These are phyloP conservation scores for Arbacia lixula DNA, from an alignment of 53 echinoderm and acorn worm genomes.

Conservation along the genomic window DNA sequence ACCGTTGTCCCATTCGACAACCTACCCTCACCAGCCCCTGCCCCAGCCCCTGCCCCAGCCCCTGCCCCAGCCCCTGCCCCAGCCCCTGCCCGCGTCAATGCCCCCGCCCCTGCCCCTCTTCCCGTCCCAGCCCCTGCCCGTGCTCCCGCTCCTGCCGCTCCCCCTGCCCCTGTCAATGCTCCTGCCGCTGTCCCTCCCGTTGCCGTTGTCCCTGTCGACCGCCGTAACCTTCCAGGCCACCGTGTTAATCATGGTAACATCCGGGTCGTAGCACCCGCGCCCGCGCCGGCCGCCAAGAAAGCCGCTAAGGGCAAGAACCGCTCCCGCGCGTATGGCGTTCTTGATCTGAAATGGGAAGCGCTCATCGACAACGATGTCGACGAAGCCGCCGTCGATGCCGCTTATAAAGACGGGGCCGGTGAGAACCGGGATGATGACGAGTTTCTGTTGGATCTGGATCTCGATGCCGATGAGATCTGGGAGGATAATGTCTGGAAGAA, in stretches of 20 bases:
- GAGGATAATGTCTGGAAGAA: conserved; percentile 22
- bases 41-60: no score
- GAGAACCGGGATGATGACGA: not conserved
- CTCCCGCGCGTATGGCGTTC: not conserved
- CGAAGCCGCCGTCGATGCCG: conserved; percentile 5
- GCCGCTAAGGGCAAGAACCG: not conserved
- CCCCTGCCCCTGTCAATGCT: no score
- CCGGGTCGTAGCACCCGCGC: not conserved
- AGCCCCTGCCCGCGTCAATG: no score
- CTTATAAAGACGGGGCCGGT: not conserved
- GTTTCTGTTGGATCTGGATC: not conserved
- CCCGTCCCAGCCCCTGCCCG: not conserved
- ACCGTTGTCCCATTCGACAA: conserved; percentile 1
- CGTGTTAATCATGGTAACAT: no score
- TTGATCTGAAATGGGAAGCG: not conserved
- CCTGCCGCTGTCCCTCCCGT: no score
- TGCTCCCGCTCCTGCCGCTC: not conserved
- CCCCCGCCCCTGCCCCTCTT: no score
- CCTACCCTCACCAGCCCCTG: not conserved
- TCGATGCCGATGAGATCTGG: conserved; percentile 9
- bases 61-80: no score
- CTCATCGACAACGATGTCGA: not conserved
- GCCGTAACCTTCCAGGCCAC: no score
- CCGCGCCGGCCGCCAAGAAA: not conserved
- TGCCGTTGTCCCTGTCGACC: no score